These are phyloP conservation scores for Athripsodes cinereus DNA, from an alignment of 2,888 invertebrate species.

Conservation along the genomic window DNA sequence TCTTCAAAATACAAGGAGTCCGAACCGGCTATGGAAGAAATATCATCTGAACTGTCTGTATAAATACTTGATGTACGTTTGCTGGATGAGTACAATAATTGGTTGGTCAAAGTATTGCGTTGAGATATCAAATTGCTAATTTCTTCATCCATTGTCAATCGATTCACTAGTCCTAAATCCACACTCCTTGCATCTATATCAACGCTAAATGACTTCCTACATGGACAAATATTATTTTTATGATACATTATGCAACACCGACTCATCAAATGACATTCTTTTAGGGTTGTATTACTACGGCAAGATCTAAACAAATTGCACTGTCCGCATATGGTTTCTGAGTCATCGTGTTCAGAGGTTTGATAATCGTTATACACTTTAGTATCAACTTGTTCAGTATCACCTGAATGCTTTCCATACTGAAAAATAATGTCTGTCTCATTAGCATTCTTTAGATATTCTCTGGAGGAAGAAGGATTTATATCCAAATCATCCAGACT, in stretches of 20 bases:
- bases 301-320: constrained; percentile 11
- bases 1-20: constrained; percentile 69
- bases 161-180: constrained; percentile 45
- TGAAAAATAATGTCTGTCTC: constrained; percentile 13
- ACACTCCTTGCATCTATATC: constrained; percentile 36
- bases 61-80: constrained; percentile 75
- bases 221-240: constrained; percentile 18
- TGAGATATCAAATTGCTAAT: constrained; percentile 42
- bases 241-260: constrained; percentile 23
- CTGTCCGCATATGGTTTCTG: constrained; percentile 28
- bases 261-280: constrained; percentile 22
- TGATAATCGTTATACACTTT: constrained; percentile 32
- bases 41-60: constrained; percentile 82
- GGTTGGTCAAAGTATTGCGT: constrained; percentile 41
- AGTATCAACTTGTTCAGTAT: constrained; percentile 16
- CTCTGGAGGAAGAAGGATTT: constrained; percentile 29
- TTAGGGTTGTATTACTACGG: constrained; percentile 11
- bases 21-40: constrained; percentile 73
- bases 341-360: constrained; percentile 24
- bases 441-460: constrained; percentile 21
- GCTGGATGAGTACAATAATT: constrained; percentile 51
- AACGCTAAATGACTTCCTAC: constrained; percentile 32
- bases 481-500: constrained; percentile 53
- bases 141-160: constrained; percentile 43
- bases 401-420: constrained; percentile 13